These are phyloP conservation scores for Saiga tatarica DNA, from an alignment of 2,113 vertebrate genomes.

Conservation along the genomic window DNA sequence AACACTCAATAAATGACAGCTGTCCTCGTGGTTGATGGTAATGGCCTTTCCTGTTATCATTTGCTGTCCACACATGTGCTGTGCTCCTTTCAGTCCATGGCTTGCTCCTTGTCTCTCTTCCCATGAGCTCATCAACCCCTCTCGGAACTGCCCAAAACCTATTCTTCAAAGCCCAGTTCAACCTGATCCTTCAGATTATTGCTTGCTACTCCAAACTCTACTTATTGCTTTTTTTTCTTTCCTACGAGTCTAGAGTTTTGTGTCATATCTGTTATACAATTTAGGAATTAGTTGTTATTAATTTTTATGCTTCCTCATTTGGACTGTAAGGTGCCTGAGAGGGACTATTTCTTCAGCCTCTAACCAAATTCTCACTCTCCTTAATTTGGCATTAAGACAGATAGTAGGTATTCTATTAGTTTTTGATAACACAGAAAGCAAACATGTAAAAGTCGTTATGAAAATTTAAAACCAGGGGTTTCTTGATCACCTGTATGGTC, in stretches of 20 bases:
- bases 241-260: neutral
- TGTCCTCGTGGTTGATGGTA: neutral
- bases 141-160: neutral
- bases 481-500: neutral
- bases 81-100: neutral
- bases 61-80: neutral
- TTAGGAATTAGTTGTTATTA: slow-evolving; percentile 1
- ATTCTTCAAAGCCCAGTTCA: neutral
- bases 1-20: neutral
- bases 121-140: neutral
- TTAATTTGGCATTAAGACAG: neutral
- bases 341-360: neutral
- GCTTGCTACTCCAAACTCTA: neutral
- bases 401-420: neutral
- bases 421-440: neutral
- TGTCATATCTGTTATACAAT: neutral
- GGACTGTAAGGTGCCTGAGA: neutral
- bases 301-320: neutral
- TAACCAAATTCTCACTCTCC: neutral
- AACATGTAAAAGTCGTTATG: neutral
- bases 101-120: neutral
- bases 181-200: neutral
- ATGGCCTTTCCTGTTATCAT: neutral
- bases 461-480: neutral
- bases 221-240: neutral